A percentile compares a stretch with the other conserved stretches of the same genome.
phyloP scores from a whole-genome alignment of 2,797 vertebrate species.

The Denticeps clupeoides region DNA sequence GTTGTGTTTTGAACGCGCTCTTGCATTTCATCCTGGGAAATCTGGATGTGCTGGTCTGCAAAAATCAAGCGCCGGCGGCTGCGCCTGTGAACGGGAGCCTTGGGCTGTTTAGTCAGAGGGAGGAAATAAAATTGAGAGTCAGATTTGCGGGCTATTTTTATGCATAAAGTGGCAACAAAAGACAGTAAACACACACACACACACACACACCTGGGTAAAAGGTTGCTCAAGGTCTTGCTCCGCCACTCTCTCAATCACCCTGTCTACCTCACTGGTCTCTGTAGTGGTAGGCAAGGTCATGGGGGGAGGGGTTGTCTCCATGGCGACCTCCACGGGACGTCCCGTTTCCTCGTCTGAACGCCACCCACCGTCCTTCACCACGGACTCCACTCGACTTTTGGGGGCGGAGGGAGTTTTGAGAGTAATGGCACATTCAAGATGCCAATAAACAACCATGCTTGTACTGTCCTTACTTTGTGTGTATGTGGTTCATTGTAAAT shows the following conservation, averaged over 20 bases:
- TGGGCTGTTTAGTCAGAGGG: constrained; percentile 6
- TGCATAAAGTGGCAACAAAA: constrained; percentile 1
- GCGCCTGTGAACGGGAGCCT: constrained; percentile 24
- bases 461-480: too few relatives aligned
- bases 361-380: too few relatives aligned
- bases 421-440: too few relatives aligned
- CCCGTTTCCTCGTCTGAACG: constrained; percentile 15
- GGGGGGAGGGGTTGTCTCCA: constrained; percentile 49
- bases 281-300: constrained; percentile 29
- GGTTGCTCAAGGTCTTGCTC: constrained; percentile 2
- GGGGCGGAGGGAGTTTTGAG: too few relatives aligned
- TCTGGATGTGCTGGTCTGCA: constrained; percentile 59
- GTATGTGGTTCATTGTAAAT: too few relatives aligned
- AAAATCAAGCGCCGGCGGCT: constrained; percentile 52
- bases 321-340: constrained; percentile 14
- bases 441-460: too few relatives aligned
- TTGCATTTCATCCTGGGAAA: constrained; percentile 50
- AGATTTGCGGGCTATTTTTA: too few relatives aligned
- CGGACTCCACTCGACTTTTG: too few relatives aligned
- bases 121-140: background rate
- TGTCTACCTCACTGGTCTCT: constrained; percentile 12
- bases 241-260: background rate
- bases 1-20: constrained; percentile 47
- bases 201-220: constrained; percentile 3
- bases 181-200: background rate